A percentile compares a stretch with the other conserved stretches of the same genome.
phyloP scores from a whole-genome alignment of 2,888 invertebrate species.

The Homarus gammarus region DNA sequence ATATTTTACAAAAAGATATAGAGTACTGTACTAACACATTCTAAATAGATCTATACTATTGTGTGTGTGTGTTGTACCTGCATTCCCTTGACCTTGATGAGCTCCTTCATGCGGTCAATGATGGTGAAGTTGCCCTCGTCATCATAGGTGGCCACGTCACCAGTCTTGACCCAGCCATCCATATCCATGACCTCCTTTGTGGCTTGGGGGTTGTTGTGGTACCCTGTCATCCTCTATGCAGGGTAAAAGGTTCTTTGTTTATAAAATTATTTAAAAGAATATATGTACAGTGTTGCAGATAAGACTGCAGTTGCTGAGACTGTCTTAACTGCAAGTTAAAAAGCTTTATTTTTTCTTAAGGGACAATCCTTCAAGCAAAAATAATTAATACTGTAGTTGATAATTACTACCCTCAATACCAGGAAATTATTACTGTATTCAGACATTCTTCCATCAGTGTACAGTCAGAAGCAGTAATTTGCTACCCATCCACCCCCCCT shows the following conservation, averaged over 20 bases:
- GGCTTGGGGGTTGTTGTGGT: constrained; percentile 80
- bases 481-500: too few relatives aligned
- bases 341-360: neutral
- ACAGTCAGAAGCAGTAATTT: too few relatives aligned
- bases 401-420: too few relatives aligned
- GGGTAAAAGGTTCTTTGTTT: neutral
- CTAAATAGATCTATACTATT: too few relatives aligned
- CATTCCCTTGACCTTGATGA: constrained; percentile 93
- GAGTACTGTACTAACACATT: too few relatives aligned
- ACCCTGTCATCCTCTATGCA: constrained; percentile 79
- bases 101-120: constrained; percentile 91
- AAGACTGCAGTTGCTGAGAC: neutral
- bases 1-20: too few relatives aligned
- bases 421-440: too few relatives aligned
- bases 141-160: constrained; percentile 91
- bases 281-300: too few relatives aligned
- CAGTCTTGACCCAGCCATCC: constrained; percentile 82
- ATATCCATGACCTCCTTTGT: constrained; percentile 79
- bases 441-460: too few relatives aligned
- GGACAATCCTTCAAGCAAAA: neutral
- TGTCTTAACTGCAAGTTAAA: neutral
- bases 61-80: constrained; percentile 81
- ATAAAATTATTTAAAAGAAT: neutral
- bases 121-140: constrained; percentile 88
- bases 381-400: too few relatives aligned